phyloP scores from a whole-genome alignment of 2,888 invertebrate genomes.

The Hartigia nigra region DNA sequence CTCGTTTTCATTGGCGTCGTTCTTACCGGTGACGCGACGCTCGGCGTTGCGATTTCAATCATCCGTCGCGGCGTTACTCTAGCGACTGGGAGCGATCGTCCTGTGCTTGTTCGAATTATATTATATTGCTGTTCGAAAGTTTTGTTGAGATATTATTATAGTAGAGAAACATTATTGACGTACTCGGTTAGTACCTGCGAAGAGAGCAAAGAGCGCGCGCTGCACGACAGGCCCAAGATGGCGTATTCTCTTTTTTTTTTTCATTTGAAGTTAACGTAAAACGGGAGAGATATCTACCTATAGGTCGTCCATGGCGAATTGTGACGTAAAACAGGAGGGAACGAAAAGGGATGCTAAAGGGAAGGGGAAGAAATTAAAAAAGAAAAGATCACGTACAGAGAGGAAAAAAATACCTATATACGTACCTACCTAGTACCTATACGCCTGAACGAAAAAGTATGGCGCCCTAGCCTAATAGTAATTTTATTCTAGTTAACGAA shows the following conservation, averaged over 20 bases:
- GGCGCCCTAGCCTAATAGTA: constrained; percentile 52
- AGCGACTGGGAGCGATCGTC: background rate
- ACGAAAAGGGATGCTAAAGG: background rate
- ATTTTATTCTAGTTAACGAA: constrained; percentile 65
- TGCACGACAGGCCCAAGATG: constrained; percentile 29
- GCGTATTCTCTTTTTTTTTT: background rate
- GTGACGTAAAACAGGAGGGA: background rate
- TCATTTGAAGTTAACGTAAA: background rate
- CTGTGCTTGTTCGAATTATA: background rate
- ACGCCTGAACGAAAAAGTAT: constrained; percentile 40
- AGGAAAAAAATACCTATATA: constrained; percentile 41
- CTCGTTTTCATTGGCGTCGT: background rate
- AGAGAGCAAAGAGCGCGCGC: constrained; percentile 44
- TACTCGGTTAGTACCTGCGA: constrained; percentile 49
- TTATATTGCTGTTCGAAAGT: constrained; percentile 57
- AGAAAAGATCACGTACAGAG: constrained; percentile 19
- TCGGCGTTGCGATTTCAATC: background rate
- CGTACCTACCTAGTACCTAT: constrained; percentile 51
- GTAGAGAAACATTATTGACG: constrained; percentile 51
- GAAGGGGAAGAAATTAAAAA: background rate
- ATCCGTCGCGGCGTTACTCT: background rate
- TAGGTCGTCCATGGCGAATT: background rate
- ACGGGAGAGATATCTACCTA: background rate
- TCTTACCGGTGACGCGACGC: background rate
- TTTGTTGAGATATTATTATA: constrained; percentile 56